Evolutionary conservation across 2,797 vertebrate genomes (phyloP), one percentile per base, ranked within the genome.

Genomic region (Gallinago stenura): DNA sequence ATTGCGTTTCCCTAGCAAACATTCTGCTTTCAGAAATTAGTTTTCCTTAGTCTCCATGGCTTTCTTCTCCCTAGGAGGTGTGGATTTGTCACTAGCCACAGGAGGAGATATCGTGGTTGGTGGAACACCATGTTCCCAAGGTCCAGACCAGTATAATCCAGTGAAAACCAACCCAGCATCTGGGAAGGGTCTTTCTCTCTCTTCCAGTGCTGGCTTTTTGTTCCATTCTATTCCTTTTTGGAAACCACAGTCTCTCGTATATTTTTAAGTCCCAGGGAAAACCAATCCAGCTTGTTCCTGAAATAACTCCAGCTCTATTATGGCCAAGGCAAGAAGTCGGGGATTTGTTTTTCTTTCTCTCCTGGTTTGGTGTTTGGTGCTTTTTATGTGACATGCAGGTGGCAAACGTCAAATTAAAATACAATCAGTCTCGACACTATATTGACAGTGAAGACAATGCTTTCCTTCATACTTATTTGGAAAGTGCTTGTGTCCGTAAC

Each of bases 301-400:
- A 96, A 96, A 95, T 96, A 96, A 81, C 89, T 95, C 58, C 65
- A 87, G 51, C 60, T 72, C 89, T 88, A 71, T 94, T 93, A 93
- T 72, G 93, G 80, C 79, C 79, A 93, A 88, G 61, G 69, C 71
- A 88, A 88, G 80, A 86, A 95, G 79, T 80, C 65, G 90, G 66
- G n/a, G 91, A 90, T 95, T 95, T 96, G 91, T 95, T 95, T 96
- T 96, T 95, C 83, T 94, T 95, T 84, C 87, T 90, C 35, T 87
- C 58, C 41, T 88, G 53, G 72, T 88, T 96, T 95, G 65, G 73
- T 94, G 69, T 95, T 91, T 54, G 76, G 72, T 64, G 70, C 43
- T 95, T 95, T 95, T 96, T 90, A 84, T 82, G 85, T 90, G 58
- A 76, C 66, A 53, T 2, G 56, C 73, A 90, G 89, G 80, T 93